Evolutionary conservation across 1,140 invertebrate genomes (phyloP), one percentile per base, ranked within the genome.

Genomic region (Drosophila elegans): DNA sequence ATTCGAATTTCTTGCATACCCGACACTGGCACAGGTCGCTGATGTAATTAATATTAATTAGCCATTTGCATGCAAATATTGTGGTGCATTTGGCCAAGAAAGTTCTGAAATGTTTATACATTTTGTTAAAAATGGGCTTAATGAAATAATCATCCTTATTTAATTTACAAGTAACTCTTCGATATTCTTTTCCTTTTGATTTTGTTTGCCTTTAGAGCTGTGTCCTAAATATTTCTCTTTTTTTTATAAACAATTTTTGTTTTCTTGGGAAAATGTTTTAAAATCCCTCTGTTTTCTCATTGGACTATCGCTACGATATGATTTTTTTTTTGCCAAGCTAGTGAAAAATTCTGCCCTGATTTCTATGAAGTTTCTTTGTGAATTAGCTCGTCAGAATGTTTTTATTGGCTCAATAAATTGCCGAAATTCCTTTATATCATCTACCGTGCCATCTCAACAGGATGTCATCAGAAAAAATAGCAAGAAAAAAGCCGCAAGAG

Each of bases 41-140:
- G 21, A 56, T 42, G 48, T 48, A 46, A 83, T 83, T 74, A 80
- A 89, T 88, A 88, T 89, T 77, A 78, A 86, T 83, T 83, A 76
- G 63, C 13, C 52, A 80, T 83, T 89, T 73, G 79, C 80, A 73
- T 73, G 60, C 63, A 73, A 73, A 60, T 61, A 63, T 67, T 57
- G 48, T 6, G 39, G 42, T 72, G 75, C 74, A 82, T 51, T 64
- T 45, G 10, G 29, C 7, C 25, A 29, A 36, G 41, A 64, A 32
- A 64, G 44, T 21, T 38, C 5, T 1, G 1, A 10, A 1, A 45
- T 41, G 12, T 2, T 34, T 13, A 2, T 10, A 5, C 32, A 52
- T 32, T 45, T 45, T 39, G 38, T 39, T 0, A 39, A 39, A 32
- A 7, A 32, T 32, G 5, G 6, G 5, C 5, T 32, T 5, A 1